These are phyloP conservation scores for Calephelis nemesis DNA, from an alignment of 1,140 invertebrate species.

Conservation along the genomic window DNA sequence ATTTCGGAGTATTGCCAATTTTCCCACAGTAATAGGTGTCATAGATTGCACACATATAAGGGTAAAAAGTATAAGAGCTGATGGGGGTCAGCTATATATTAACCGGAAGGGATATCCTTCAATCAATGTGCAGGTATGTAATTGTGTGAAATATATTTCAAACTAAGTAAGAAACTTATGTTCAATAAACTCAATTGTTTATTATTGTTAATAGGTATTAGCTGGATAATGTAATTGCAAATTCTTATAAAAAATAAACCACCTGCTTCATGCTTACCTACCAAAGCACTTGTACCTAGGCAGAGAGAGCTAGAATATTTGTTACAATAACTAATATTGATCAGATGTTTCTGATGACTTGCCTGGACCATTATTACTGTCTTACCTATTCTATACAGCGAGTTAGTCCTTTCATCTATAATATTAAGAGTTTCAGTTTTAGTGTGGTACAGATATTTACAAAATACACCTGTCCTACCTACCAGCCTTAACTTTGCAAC, in stretches of 20 bases:
- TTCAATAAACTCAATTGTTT: neutral
- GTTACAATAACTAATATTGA: too few species aligned
- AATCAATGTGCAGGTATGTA: conserved; percentile 31
- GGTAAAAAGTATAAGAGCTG: conserved; percentile 28
- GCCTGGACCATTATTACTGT: neutral
- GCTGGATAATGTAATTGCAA: neutral
- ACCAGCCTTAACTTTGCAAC: neutral
- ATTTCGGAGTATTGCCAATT: conserved; percentile 41
- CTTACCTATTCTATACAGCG: neutral
- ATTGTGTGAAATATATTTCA: neutral
- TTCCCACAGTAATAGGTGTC: conserved; percentile 48
- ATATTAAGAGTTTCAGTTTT: too few species aligned
- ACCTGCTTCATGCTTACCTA: neutral
- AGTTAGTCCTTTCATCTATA: too few species aligned
- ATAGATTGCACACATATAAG: conserved; percentile 42
- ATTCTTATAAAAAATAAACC: neutral
- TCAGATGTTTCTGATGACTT: neutral
- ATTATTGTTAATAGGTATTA: neutral
- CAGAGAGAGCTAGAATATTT: too few species aligned
- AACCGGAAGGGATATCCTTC: conserved; percentile 48
- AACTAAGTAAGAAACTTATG: neutral
- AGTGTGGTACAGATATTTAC: neutral
- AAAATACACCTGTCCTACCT: neutral
- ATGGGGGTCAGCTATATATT: conserved; percentile 31
- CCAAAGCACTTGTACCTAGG: neutral